Percentiles rank a stretch among this genome's conserved stretches.
Conservation (phyloP, 2,797 vertebrate species). For the Gadopsis marmoratus region DNA sequence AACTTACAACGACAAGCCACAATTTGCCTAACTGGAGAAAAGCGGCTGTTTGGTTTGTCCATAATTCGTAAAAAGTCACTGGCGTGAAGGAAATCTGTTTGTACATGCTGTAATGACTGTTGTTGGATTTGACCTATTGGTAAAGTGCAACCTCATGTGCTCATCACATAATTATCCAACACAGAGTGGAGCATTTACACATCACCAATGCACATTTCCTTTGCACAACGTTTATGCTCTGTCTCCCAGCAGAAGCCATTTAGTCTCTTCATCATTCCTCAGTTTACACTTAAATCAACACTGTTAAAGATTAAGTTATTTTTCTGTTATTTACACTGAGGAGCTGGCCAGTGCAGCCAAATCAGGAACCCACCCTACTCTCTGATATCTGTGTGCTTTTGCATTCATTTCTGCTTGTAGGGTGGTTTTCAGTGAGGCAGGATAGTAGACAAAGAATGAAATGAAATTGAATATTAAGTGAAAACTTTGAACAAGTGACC, state of each 20-base stretch:
- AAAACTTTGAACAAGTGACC: conserved; percentile 79
- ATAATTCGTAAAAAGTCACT: conserved; percentile 16
- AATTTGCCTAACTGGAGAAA: conserved; percentile 41
- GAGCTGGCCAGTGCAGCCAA: not conserved
- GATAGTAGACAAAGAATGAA: conserved; percentile 1
- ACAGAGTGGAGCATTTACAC: conserved; percentile 22
- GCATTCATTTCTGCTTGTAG: not conserved
- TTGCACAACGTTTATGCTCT: conserved; percentile 7
- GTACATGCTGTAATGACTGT: conserved; percentile 32
- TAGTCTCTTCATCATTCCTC: conserved; percentile 8
- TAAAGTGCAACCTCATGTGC: conserved; percentile 46
- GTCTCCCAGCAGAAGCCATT: conserved; percentile 6
- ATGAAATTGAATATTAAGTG: not conserved
- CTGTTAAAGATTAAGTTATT: conserved; percentile 18
- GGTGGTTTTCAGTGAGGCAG: not conserved
- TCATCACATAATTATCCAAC: conserved; percentile 18
- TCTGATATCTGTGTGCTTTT: not conserved
- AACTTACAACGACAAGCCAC: conserved; percentile 23
- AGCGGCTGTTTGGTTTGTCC: conserved; percentile 8
- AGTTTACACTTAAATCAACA: conserved; percentile 33
- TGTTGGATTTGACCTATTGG: conserved; percentile 30
- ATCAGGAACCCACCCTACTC: not conserved
- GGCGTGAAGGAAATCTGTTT: conserved; percentile 14
- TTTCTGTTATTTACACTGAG: conserved; percentile 14
- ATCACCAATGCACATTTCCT: conserved; percentile 9